These are phyloP conservation scores for Ammodytes marinus DNA, from an alignment of 2,113 vertebrate genomes.

Conservation along the genomic window DNA sequence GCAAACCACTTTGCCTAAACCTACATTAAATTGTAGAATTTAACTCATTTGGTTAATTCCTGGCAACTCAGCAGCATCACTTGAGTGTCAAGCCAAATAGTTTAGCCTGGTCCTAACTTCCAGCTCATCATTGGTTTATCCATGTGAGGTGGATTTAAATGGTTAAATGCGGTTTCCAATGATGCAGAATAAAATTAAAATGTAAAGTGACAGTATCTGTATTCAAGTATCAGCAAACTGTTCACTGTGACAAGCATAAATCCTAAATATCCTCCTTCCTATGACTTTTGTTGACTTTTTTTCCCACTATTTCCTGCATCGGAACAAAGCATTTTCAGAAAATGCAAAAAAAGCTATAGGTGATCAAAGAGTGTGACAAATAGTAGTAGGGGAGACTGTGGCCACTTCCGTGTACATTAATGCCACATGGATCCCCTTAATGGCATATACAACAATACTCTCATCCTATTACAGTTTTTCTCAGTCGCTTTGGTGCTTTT, in stretches of 20 bases:
- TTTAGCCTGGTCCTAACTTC: neutral
- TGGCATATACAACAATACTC: conserved; percentile 19
- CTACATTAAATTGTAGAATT: neutral
- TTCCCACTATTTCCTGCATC: too few species aligned
- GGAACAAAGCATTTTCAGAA: too few species aligned
- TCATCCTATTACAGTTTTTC: neutral
- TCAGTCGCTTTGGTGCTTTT: too few species aligned
- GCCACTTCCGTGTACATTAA: conserved; percentile 1
- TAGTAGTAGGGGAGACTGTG: neutral
- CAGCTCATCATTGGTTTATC: neutral
- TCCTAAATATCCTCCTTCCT: too few species aligned
- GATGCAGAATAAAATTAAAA: too few species aligned
- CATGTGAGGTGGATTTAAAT: too few species aligned
- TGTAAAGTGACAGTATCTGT: too few species aligned
- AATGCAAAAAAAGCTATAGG: neutral
- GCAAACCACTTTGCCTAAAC: too few species aligned
- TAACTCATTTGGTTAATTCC: neutral
- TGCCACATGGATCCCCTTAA: neutral
- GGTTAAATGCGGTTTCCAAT: too few species aligned
- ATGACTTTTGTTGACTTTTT: too few species aligned
- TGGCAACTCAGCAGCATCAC: neutral
- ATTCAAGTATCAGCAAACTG: too few species aligned
- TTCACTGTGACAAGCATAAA: too few species aligned
- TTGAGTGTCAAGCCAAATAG: neutral
- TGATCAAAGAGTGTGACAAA: conserved; percentile 1